phyloP scores from a whole-genome alignment of 2,888 invertebrate genomes.

The Drosophila eohydei region DNA sequence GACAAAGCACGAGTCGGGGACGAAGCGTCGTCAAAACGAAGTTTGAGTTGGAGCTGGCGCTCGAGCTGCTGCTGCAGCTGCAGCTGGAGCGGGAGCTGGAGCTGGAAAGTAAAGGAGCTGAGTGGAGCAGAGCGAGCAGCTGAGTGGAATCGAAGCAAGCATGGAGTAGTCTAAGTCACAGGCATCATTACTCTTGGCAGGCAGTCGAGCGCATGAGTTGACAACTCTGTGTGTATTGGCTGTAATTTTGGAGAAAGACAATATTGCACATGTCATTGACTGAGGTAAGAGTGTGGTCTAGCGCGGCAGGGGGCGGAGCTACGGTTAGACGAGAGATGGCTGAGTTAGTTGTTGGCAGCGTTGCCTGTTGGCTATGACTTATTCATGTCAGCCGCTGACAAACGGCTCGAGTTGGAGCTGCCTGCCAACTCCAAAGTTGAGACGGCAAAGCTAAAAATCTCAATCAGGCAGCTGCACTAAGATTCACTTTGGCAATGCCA shows the following conservation, averaged over 20 bases:
- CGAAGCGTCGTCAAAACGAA: neutral
- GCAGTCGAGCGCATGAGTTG: slow-evolving; percentile 68
- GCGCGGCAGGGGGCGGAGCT: neutral
- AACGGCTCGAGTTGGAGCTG: slow-evolving; percentile 55
- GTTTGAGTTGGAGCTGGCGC: neutral
- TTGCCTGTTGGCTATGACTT: slow-evolving; percentile 65
- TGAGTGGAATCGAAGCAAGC: slow-evolving; percentile 6
- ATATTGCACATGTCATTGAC: slow-evolving; percentile 74
- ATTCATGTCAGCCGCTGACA: slow-evolving; percentile 74
- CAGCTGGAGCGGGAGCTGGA: neutral
- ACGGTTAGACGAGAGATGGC: slow-evolving; percentile 28
- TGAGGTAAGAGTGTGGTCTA: slow-evolving; percentile 30
- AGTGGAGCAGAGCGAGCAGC: slow-evolving; percentile 4
- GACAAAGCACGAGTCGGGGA: slow-evolving; percentile 60
- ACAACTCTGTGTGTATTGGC: slow-evolving; percentile 72
- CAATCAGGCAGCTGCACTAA: slow-evolving; percentile 58
- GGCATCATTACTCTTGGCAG: slow-evolving; percentile 74
- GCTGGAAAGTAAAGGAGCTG: neutral
- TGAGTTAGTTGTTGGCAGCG: slow-evolving; percentile 30
- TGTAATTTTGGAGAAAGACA: slow-evolving; percentile 67
- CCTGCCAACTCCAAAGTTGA: slow-evolving; percentile 15
- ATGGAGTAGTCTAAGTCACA: slow-evolving; percentile 19
- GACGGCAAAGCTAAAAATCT: slow-evolving; percentile 46
- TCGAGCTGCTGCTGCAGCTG: neutral
- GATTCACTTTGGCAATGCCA: slow-evolving; percentile 69